Base-by-base conservation (phyloP, 2,113 vertebrate species). In the Naja naja region DNA sequence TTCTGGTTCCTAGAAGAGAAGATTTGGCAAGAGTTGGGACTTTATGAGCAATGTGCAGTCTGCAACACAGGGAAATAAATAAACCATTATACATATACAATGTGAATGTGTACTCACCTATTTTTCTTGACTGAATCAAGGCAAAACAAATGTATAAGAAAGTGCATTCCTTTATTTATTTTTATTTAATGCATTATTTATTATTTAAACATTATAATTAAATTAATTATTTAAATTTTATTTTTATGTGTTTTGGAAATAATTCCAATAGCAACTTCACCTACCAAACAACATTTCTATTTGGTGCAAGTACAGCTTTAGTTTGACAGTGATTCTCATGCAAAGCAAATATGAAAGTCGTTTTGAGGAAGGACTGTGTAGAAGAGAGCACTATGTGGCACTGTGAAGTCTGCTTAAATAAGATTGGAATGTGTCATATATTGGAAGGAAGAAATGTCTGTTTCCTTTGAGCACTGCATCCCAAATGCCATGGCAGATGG, bases 401-500 rank as follows among this genome's bases (percentile, higher is more conserved):
- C 95, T 96, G 95, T 94, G 85, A 93, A 97, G 96, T 95, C 93
- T 95, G 91, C 89, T 96, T 95, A 94, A 96, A 95, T 97, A 97
- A 97, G 97, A 96, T 96, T 95, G 97, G 94, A 97, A 97, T 97
- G 97, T 97, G 60, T 97, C 96, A 97, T 97, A 96, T 95, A 96
- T 97, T 97, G 97, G 97, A 97, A 97, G 96, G 95, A 95, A 96
- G 96, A 97, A 97, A 97, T 97, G 96, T 95, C 97, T 97, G 95
- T 97, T 34, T 52, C 97, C 97, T 98, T 97, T 97, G 97, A 98
- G 97, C 95, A 98, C 95, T 97, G 97, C 97, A 97, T 97, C 97
- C 97, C 96, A 97, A 97, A 97, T 97, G 97, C 97, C 97, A 98
- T 94, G 95, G 93, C 96, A 94, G 94, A 98, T 98, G 97, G 98